Conservation (phyloP, 2,113 vertebrate species). For the Plecotus auritus region DNA sequence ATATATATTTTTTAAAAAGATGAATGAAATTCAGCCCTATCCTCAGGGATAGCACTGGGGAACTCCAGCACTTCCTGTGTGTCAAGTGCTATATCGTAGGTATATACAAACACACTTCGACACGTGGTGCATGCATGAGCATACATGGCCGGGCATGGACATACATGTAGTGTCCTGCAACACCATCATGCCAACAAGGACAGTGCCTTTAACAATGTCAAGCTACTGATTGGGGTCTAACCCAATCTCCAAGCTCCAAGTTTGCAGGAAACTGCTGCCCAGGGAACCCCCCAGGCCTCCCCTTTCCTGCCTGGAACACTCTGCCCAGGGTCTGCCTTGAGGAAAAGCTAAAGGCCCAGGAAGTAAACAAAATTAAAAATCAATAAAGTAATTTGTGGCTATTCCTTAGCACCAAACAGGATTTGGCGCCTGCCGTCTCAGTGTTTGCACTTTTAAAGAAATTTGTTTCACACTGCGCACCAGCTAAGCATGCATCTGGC, state of each 20-base stretch:
- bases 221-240: not conserved
- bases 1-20: too few relatives aligned
- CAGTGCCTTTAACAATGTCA: not conserved
- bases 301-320: not conserved
- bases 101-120: rapidly evolving
- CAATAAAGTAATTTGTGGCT: not conserved
- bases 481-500: not conserved
- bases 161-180: not conserved
- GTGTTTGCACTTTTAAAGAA: not conserved
- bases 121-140: too few relatives aligned
- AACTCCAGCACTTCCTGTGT: not conserved
- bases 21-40: not conserved
- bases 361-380: not conserved
- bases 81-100: not conserved
- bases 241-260: not conserved
- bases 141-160: too few relatives aligned
- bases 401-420: not conserved
- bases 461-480: not conserved
- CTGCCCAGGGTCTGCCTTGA: not conserved
- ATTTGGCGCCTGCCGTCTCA: not conserved
- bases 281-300: not conserved
- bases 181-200: not conserved
- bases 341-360: not conserved
- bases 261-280: not conserved
- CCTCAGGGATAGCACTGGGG: not conserved